Evolutionary conservation across 1,140 invertebrate genomes (phyloP), one percentile per base, ranked within the genome.

Genomic region (Bradysia coprophila): DNA sequence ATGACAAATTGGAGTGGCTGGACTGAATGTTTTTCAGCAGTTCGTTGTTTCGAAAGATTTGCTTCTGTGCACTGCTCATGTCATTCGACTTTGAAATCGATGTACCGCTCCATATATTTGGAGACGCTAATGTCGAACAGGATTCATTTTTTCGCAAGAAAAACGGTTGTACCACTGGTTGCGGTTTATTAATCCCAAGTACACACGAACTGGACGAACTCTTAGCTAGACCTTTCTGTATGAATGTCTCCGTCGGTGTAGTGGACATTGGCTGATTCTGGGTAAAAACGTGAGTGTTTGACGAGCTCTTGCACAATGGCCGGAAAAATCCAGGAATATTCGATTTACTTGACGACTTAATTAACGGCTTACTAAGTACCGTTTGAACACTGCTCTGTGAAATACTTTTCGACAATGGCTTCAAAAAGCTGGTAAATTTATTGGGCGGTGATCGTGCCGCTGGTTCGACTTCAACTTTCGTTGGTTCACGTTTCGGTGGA

Each of bases 381-480:
- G 10, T 13, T 6, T 20, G 55, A 18, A 60, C 53, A 43, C 55
- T 57, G 0, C 54, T 51, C 47, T 59, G 50, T 18, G 57, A 60
- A 39, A 22, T 6, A 39, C 38, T 39, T n/a, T 39, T 39, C 19
- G 10, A 4, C 16, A 39, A 23, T 21, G 38, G 20, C 3, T 41
- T 41, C 19, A 31, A 15, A 6, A 31, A 36, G 31, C 20, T 2
- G 21, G 37, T 39, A 28, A 31, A 37, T 39, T 32, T 10, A 21
- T 21, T 28, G 21, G 6, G n/a, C 15, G 33, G 13, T n/a, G n/a
- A n/a, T n/a, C n/a, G n/a, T 23, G 40, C 19, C 2, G n/a, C 8
- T 41, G 10, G 33, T 36, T 36, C 33, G 18, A 11, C 18, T 6
- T 4, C 6, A 9, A 8, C 13, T 13, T 28, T 28, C n/a, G n/a